Conservation (phyloP, 2,888 invertebrate species). For the Drosophila pseudotalamancana region DNA sequence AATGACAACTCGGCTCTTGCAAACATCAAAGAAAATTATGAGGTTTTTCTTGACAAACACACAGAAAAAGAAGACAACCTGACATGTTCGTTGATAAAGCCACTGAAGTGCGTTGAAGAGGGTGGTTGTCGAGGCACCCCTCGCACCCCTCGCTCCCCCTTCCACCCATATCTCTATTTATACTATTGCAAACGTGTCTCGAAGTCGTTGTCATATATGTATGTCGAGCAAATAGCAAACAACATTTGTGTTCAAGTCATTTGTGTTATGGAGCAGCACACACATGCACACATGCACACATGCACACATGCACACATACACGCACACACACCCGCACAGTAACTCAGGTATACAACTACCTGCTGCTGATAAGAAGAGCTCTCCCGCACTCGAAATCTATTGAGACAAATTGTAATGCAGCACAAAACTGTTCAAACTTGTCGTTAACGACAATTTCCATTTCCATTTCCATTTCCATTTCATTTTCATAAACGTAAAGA, state of each 20-base stretch:
- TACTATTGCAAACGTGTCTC: conserved; percentile 50
- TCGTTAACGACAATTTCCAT: conserved; percentile 35
- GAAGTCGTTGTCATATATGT: conserved; percentile 27
- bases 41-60: conserved; percentile 50
- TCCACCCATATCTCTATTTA: neutral
- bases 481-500: conserved; percentile 8
- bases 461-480: conserved; percentile 38
- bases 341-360: conserved; percentile 26
- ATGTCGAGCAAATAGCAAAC: conserved; percentile 61
- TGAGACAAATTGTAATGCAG: conserved; percentile 71
- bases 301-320: conserved; percentile 14
- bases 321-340: neutral
- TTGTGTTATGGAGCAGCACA: conserved; percentile 37
- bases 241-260: conserved; percentile 54
- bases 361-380: conserved; percentile 61
- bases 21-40: conserved; percentile 76
- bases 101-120: conserved; percentile 2
- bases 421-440: conserved; percentile 26
- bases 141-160: too few species aligned
- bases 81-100: conserved; percentile 58
- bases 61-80: conserved; percentile 14
- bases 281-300: conserved; percentile 13
- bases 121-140: neutral
- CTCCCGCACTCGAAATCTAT: conserved; percentile 48
- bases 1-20: conserved; percentile 65